Percentiles rank a stretch among this genome's conserved stretches.
Evolutionary conservation across 2,797 vertebrate genomes (phyloP).

Genomic region (Aselliscus stoliczkanus): DNA sequence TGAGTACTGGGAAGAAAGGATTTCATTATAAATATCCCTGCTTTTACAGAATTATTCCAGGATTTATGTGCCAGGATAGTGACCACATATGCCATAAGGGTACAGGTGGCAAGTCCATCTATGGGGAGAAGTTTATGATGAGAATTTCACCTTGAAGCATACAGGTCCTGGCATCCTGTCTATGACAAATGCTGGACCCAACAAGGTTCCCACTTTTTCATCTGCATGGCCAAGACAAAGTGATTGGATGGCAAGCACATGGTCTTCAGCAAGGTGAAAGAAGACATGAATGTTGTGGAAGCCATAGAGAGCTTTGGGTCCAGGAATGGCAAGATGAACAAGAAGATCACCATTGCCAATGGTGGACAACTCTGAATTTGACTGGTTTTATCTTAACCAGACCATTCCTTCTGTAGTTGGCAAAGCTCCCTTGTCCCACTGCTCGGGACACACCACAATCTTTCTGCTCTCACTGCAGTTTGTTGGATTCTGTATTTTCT

Average conservation of each 20-base stretch:
- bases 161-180: conserved; percentile 87
- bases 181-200: conserved; percentile 94
- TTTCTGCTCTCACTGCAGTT: conserved; percentile 76
- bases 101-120: conserved; percentile 95
- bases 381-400: conserved; percentile 24
- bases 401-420: conserved; percentile 74
- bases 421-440: conserved; percentile 39
- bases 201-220: conserved; percentile 96
- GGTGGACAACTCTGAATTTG: conserved; percentile 84
- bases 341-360: conserved; percentile 86
- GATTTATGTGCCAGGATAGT: conserved; percentile 97
- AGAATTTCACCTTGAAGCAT: conserved; percentile 95
- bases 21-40: conserved; percentile 88
- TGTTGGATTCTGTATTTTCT: conserved; percentile 69
- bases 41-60: conserved; percentile 94
- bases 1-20: conserved; percentile 92
- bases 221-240: conserved; percentile 88
- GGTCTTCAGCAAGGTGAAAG: conserved; percentile 89
- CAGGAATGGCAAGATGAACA: conserved; percentile 83
- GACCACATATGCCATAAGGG: conserved; percentile 95
- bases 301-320: conserved; percentile 85
- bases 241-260: conserved; percentile 96
- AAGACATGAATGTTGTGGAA: conserved; percentile 85
- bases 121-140: conserved; percentile 92
- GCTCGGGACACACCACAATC: conserved; percentile 46